A percentile compares a stretch with the other conserved stretches of the same genome.
These are phyloP conservation scores for Syrista parreyssii DNA, from an alignment of 2,888 invertebrate species.

Conservation along the genomic window DNA sequence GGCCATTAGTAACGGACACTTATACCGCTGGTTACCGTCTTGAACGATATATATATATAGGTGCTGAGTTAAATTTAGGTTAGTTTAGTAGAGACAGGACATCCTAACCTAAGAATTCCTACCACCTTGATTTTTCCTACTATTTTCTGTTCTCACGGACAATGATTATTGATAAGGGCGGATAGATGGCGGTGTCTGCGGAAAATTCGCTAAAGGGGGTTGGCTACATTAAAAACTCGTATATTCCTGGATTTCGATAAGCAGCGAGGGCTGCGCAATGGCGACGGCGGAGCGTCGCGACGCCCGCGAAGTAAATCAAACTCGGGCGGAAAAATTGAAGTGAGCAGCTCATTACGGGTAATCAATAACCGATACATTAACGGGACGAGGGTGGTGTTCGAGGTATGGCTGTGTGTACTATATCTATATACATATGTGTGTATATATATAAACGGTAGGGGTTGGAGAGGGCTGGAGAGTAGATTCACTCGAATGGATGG, in stretches of 20 bases:
- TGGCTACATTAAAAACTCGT: slow-evolving; percentile 10
- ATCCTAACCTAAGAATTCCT: no score
- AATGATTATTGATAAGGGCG: slow-evolving; percentile 4
- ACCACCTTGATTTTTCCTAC: no score
- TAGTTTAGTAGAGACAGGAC: no score
- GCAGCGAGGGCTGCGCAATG: slow-evolving; percentile 17
- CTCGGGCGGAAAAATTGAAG: slow-evolving; percentile 27
- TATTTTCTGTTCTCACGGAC: no score
- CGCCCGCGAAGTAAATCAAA: slow-evolving; percentile 15
- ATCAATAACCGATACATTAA: slow-evolving; percentile 62
- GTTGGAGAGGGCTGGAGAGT: slow-evolving; percentile 19
- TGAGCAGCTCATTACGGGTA: slow-evolving; percentile 54
- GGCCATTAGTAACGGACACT: no score
- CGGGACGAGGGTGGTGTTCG: slow-evolving; percentile 19
- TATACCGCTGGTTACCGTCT: no score
- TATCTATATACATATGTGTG: no score
- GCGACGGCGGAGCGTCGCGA: slow-evolving; percentile 15
- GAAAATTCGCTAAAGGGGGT: not conserved
- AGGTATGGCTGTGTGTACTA: no score
- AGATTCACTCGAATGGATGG: slow-evolving; percentile 20
- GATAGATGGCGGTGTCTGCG: slow-evolving; percentile 17
- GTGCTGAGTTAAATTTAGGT: no score
- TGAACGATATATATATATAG: no score
- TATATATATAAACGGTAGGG: slow-evolving; percentile 6
- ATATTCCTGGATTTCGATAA: slow-evolving; percentile 14